phyloP scores from a whole-genome alignment of 2,888 invertebrate species.

The Luperina testacea region DNA sequence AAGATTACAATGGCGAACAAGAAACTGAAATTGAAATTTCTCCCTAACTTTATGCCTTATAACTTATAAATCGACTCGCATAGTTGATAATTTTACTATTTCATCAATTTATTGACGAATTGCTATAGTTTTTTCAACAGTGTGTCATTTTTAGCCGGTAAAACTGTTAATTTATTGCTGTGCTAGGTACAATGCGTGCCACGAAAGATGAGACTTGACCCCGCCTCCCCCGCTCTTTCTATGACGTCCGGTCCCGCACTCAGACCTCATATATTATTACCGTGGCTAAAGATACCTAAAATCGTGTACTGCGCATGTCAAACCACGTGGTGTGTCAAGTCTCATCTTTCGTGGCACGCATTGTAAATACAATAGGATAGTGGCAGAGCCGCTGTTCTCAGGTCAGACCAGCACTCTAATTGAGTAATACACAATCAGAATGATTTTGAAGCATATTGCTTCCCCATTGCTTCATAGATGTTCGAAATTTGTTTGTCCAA shows the following conservation, averaged over 20 bases:
- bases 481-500: not conserved
- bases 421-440: too few relatives aligned
- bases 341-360: too few relatives aligned
- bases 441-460: too few relatives aligned
- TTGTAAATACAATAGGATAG: not conserved
- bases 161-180: not conserved
- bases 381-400: not conserved
- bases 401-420: not conserved
- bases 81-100: not conserved
- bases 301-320: too few relatives aligned
- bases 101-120: not conserved
- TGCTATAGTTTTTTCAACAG: not conserved
- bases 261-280: too few relatives aligned
- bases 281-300: too few relatives aligned
- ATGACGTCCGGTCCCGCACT: too few relatives aligned
- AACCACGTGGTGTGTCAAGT: too few relatives aligned
- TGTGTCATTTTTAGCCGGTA: not conserved
- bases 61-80: conserved; percentile 19
- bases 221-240: too few relatives aligned
- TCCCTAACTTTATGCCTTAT: conserved; percentile 13
- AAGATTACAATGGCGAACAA: conserved; percentile 39
- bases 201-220: too few relatives aligned
- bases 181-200: not conserved
- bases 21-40: conserved; percentile 33
- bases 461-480: not conserved